Base-by-base conservation (phyloP, 2,113 vertebrate genomes). In the Corythornis vintsioides region DNA sequence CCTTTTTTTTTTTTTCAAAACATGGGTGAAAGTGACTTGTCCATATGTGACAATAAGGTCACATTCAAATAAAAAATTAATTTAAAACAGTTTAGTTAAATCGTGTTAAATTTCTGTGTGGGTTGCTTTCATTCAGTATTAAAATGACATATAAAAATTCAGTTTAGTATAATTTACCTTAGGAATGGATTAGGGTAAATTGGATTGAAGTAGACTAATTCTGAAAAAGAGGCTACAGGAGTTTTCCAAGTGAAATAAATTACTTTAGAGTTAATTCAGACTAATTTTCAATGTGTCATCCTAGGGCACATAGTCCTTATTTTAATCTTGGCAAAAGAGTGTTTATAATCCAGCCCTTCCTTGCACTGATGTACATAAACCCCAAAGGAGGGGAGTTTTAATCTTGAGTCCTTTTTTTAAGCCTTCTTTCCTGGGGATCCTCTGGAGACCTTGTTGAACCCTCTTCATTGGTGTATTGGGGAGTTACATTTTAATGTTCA, bases 141-240 rank as follows among this genome's bases (percentile, higher is more conserved):
- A 88, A 94, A 89, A 92, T 73, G 16, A 82, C 1, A 2, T 42
- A 86, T 90, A 91, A 86, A 86, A 94, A 91, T 91, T 90, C 48
- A 88, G 33, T 90, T 94, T 81, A 71, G 60, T 71, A n/a, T 94
- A 95, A 93, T 91, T 93, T 83, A 95, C 85, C 69, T 95, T 91
- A 80, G 69, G 76, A 95, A 79, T 86, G 64, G 88, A 83, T 96
- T 93, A 94, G 2, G 1, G 28, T 88, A 95, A 95, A 95, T 86
- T 92, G 88, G 90, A 94, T 94, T 95, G 83, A 92, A 88, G 63
- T 55, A 70, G 64, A 59, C 60, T 86, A 83, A 86, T 93, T 83
- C 67, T 80, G 42, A 61, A 79, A 89, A 91, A 76, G 82, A 84
- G 38, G 28, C 55, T 76, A 64, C 53, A 24, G n/a, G 42, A 87